Evolutionary conservation across 2,797 vertebrate species (phyloP), one percentile per base, ranked within the genome.

Genomic region (Eulemur albifrons): DNA sequence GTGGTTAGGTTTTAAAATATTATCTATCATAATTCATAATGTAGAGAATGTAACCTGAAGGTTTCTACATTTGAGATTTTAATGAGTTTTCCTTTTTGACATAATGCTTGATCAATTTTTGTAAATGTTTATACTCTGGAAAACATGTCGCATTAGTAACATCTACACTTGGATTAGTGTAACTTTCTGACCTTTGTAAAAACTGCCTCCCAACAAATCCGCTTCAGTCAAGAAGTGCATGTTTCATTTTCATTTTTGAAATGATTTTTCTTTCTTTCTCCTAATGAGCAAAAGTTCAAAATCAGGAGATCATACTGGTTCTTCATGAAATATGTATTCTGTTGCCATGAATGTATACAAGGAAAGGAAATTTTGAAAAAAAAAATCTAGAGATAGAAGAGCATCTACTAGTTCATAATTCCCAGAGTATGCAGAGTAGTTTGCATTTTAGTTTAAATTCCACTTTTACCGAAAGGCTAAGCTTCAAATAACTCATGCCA

Each of bases 131-230:
- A 67, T 7, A 67, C 9, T 40, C 52, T 61, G 43, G 61, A 23
- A 57, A 25, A 38, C 12, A 32, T 40, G 25, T 69, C 25, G 20
- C 14, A 14, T 67, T 32, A 72, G 50, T 77, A 90, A 15, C 10
- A 10, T 20, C 61, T 50, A 35, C 35, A 7, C 75, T 92, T 97
- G 5, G n/a, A 84, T 69, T 87, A 85, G 25, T 8, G 65, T 23
- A 2, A 27, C 52, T 97, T 93, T 97, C 75, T 72, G 18, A 8
- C 1, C 15, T 50, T 61, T 76, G 13, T 79, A 91, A 96, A 75
- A n/a, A 83, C n/a, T 23, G 27, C 18, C 30, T n/a, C 81, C 18
- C 2, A 65, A 84, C 3, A 20, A 67, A 45, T 88, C 83, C 89
- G 54, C 84, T 82, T 86, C 0, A 0, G 65, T 92, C 77, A 45